These are phyloP conservation scores for Pseudoips prasinana DNA, from an alignment of 2,888 invertebrate species.

Conservation along the genomic window DNA sequence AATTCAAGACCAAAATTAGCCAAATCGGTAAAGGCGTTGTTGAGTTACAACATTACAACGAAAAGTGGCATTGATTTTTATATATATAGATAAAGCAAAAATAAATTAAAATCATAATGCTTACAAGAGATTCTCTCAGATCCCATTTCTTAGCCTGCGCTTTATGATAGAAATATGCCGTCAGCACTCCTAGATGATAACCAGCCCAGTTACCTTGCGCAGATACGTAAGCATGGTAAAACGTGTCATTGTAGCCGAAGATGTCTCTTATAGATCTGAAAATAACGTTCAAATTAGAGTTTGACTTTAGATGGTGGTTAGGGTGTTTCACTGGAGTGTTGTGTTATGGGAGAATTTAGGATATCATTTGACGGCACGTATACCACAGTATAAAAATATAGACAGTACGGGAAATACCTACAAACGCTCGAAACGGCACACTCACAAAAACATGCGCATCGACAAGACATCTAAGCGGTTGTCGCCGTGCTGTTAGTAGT, in stretches of 20 bases:
- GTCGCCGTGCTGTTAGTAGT: no score
- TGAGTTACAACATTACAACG: no score
- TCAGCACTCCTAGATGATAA: slow-evolving; percentile 71
- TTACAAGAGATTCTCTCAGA: slow-evolving; percentile 61
- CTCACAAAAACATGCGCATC: no score
- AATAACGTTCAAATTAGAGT: slow-evolving; percentile 12
- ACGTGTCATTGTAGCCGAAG: slow-evolving; percentile 73
- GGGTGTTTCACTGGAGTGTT: not conserved
- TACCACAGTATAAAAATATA: no score
- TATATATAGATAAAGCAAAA: no score
- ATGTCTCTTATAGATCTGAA: slow-evolving; percentile 70
- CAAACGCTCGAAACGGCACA: no score
- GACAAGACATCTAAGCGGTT: no score
- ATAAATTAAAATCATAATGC: no score
- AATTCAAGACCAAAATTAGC: no score
- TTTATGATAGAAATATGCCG: slow-evolving; percentile 71
- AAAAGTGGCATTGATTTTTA: no score
- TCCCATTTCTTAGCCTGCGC: slow-evolving; percentile 71
- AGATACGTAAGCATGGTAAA: slow-evolving; percentile 75
- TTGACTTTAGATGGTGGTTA: not conserved
- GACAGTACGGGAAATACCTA: no score
- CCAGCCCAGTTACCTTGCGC: slow-evolving; percentile 78
- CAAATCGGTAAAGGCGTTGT: no score
- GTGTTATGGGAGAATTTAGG: slow-evolving; percentile 19
- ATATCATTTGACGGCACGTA: slow-evolving; percentile 22